These are phyloP conservation scores for Ariopsis seemanni DNA, from an alignment of 2,113 vertebrate genomes.

Conservation along the genomic window DNA sequence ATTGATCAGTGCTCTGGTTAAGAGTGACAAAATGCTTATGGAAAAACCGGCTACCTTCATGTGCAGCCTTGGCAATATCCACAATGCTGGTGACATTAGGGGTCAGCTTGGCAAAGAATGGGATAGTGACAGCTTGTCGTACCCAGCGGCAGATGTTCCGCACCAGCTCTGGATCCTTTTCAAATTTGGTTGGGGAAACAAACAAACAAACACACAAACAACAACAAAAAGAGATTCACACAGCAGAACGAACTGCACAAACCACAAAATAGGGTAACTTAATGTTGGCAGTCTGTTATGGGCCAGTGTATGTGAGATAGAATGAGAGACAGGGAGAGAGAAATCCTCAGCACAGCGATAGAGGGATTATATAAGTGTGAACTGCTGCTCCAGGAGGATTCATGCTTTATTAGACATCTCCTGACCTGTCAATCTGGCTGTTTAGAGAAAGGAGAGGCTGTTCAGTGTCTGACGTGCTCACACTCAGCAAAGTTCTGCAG, in stretches of 20 bases:
- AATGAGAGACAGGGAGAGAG: constrained; percentile 8
- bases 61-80: constrained; percentile 84
- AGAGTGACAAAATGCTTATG: neutral
- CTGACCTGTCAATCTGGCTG: constrained; percentile 65
- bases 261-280: constrained; percentile 64
- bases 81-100: constrained; percentile 92
- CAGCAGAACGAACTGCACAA: constrained; percentile 38
- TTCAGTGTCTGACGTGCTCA: constrained; percentile 17
- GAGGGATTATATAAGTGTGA: constrained; percentile 55
- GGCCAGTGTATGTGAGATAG: constrained; percentile 11
- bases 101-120: constrained; percentile 97
- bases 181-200: constrained; percentile 75
- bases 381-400: constrained; percentile 57
- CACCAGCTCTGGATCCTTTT: constrained; percentile 84
- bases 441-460: constrained; percentile 49
- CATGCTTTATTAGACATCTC: constrained; percentile 70
- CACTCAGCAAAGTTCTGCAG: constrained; percentile 10
- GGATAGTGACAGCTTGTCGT: constrained; percentile 83
- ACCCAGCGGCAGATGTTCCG: constrained; percentile 95
- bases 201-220: constrained; percentile 44
- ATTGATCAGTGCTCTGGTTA: constrained; percentile 7
- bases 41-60: constrained; percentile 79
- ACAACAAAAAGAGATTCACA: constrained; percentile 55
- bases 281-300: constrained; percentile 56
- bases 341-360: constrained; percentile 19